phyloP scores from a whole-genome alignment of 2,797 vertebrate genomes.

The Sternarchorhynchus goeldii region DNA sequence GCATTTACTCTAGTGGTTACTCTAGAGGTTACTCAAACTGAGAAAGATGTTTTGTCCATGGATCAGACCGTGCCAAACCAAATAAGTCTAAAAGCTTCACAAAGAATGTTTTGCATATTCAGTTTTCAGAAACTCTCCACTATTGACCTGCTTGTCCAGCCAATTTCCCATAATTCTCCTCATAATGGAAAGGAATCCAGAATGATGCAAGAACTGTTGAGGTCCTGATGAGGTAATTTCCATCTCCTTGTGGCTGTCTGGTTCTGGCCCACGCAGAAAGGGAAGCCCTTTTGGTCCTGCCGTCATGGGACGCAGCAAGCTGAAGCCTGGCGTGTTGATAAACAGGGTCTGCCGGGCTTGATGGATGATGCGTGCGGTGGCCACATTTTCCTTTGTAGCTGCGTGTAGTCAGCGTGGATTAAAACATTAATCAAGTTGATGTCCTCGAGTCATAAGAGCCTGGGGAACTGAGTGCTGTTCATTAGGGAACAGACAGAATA shows the following conservation, averaged over 20 bases:
- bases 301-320: slow-evolving; percentile 19
- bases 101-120: neutral
- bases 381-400: slow-evolving; percentile 43
- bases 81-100: neutral
- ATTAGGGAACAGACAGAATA: slow-evolving; percentile 50
- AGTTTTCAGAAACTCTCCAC: neutral
- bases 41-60: neutral
- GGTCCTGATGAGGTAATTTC: slow-evolving; percentile 36
- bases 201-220: neutral
- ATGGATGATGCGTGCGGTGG: slow-evolving; percentile 43
- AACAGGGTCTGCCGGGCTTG: slow-evolving; percentile 42
- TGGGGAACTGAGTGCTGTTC: slow-evolving; percentile 45
- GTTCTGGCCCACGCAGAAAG: slow-evolving; percentile 19
- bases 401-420: slow-evolving; percentile 56
- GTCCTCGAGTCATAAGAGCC: slow-evolving; percentile 50
- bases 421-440: slow-evolving; percentile 60
- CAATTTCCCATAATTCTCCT: neutral
- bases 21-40: neutral
- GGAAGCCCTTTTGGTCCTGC: slow-evolving; percentile 42
- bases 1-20: neutral
- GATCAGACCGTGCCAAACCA: neutral
- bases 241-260: slow-evolving; percentile 29
- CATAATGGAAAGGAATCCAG: slow-evolving; percentile 40
- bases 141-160: neutral
- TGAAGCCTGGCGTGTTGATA: slow-evolving; percentile 27